Evolutionary conservation across 1,140 invertebrate genomes (phyloP).

Genomic region (Drosophila tsacasi): DNA sequence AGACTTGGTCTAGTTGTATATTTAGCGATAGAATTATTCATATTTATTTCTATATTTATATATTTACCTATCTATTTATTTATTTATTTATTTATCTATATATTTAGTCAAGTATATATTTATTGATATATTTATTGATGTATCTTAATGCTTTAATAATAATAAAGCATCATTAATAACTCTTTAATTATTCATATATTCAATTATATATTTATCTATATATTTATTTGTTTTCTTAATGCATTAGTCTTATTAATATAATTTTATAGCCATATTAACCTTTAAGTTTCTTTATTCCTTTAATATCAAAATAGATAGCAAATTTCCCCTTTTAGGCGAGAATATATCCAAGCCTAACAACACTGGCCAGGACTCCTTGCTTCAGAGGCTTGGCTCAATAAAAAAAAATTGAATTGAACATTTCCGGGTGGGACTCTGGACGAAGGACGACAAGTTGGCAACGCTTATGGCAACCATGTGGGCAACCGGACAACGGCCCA

Average conservation of each 20-base stretch:
- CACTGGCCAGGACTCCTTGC: background rate
- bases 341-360: background rate
- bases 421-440: constrained; percentile 55
- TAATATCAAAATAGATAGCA: background rate
- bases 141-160: no score
- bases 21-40: no score
- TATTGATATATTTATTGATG: no score
- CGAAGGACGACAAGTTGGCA: constrained; percentile 16
- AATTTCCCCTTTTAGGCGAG: background rate
- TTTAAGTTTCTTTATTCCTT: background rate
- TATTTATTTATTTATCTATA: no score
- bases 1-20: no score
- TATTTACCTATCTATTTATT: no score
- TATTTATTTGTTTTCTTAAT: no score
- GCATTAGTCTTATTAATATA: background rate
- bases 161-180: no score
- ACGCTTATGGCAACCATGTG: constrained; percentile 60
- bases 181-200: background rate
- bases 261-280: background rate
- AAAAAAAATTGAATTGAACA: constrained; percentile 83
- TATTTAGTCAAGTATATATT: no score
- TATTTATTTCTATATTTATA: background rate
- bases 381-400: constrained; percentile 11
- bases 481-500: constrained; percentile 62
- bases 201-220: no score